A percentile compares a stretch with the other conserved stretches of the same genome.
Conservation (phyloP, 2,888 invertebrate species). For the Sminthurinus aureus region DNA sequence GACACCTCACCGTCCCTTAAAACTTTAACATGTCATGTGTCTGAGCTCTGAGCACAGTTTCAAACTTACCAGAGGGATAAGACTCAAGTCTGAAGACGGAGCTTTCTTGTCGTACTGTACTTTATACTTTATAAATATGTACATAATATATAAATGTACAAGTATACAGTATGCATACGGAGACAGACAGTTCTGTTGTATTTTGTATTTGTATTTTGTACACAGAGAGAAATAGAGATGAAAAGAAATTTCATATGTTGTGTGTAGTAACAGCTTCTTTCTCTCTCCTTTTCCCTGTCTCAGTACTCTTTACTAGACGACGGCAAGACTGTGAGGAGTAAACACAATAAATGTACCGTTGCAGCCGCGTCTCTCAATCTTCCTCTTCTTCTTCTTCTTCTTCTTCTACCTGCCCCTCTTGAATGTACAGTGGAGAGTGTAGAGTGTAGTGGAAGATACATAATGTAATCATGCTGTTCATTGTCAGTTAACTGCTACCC, state of each 20-base stretch:
- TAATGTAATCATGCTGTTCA: constrained; percentile 25
- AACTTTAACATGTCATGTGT: too few relatives aligned
- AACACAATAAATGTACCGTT: constrained; percentile 31
- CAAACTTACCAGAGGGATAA: neutral
- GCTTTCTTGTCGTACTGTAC: neutral
- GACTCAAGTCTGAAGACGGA: neutral
- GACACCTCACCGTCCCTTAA: neutral
- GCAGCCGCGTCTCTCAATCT: too few relatives aligned
- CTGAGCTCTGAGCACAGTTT: neutral
- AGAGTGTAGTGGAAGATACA: too few relatives aligned
- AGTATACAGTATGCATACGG: neutral
- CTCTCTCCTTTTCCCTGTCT: too few relatives aligned
- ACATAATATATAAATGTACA: neutral
- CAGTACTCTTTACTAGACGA: too few relatives aligned
- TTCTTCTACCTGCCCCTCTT: neutral
- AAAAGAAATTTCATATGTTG: too few relatives aligned
- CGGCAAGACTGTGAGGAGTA: constrained; percentile 15
- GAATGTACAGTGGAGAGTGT: constrained; percentile 7
- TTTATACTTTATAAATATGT: neutral
- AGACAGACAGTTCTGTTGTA: constrained; percentile 1
- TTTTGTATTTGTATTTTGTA: too few relatives aligned
- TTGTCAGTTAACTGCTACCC: constrained; percentile 25
- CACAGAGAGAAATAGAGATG: neutral
- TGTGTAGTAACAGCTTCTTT: too few relatives aligned
- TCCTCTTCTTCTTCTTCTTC: too few relatives aligned